Conservation (phyloP, 2,888 invertebrate genomes). For the Sisyra terminalis region DNA sequence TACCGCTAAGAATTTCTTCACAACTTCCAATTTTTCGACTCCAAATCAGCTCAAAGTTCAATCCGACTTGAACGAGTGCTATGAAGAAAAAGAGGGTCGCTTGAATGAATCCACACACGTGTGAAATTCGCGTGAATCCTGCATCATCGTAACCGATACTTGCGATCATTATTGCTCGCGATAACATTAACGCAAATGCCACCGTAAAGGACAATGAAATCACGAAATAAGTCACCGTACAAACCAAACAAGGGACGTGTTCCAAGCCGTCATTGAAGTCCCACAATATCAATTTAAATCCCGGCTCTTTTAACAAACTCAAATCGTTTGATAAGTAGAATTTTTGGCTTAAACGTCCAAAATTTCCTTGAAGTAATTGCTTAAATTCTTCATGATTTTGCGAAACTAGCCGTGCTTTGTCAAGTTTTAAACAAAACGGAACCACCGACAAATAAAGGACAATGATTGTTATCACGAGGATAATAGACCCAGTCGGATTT, state of each 20-base stretch:
- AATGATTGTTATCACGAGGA: slow-evolving; percentile 29
- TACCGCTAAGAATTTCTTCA: slow-evolving; percentile 29
- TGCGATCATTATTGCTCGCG: slow-evolving; percentile 45
- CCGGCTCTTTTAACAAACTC: too few relatives aligned
- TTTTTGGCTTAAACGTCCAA: too few relatives aligned
- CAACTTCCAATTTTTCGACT: slow-evolving; percentile 31
- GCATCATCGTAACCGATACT: slow-evolving; percentile 48
- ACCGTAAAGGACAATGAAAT: slow-evolving; percentile 42
- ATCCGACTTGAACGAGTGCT: slow-evolving; percentile 38
- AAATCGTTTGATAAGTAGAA: too few relatives aligned
- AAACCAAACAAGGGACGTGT: slow-evolving; percentile 22
- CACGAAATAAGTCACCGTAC: slow-evolving; percentile 29
- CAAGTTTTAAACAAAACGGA: slow-evolving; percentile 31
- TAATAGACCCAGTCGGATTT: slow-evolving; percentile 37
- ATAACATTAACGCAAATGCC: slow-evolving; percentile 44
- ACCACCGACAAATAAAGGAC: slow-evolving; percentile 31
- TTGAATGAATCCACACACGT: slow-evolving; percentile 53
- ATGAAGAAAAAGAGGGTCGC: slow-evolving; percentile 45
- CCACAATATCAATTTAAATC: too few relatives aligned
- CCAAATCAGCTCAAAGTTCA: slow-evolving; percentile 29
- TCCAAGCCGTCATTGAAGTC: too few relatives aligned
- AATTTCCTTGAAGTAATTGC: too few relatives aligned
- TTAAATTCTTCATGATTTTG: too few relatives aligned
- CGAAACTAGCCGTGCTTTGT: slow-evolving; percentile 10
- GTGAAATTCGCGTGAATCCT: slow-evolving; percentile 34